Conservation (phyloP, 2,888 invertebrate species). For the Venusia cambrica region DNA sequence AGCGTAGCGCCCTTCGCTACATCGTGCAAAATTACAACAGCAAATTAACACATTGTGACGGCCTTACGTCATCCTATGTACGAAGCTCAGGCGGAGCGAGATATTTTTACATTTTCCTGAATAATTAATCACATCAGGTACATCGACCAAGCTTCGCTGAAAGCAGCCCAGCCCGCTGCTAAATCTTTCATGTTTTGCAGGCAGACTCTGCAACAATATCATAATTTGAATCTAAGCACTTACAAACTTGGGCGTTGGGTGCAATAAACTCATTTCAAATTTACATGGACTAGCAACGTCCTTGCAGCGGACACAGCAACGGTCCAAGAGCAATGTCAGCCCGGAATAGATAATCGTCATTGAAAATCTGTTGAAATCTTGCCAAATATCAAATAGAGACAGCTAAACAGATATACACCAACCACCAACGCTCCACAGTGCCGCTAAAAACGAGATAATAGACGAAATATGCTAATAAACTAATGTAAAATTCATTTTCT, state of each 20-base stretch:
- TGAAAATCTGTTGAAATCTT: constrained; percentile 57
- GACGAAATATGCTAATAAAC: constrained; percentile 41
- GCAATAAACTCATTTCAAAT: constrained; percentile 16
- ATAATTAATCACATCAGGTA: constrained; percentile 18
- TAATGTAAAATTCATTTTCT: constrained; percentile 38
- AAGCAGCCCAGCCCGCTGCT: constrained; percentile 5
- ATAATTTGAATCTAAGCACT: constrained; percentile 7
- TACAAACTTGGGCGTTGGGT: too few relatives aligned
- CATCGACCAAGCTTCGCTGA: constrained; percentile 10
- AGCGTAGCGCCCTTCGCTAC: constrained; percentile 9
- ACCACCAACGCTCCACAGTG: constrained; percentile 39
- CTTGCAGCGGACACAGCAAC: constrained; percentile 29
- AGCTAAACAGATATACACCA: constrained; percentile 51
- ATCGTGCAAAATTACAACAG: constrained; percentile 18
- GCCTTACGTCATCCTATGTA: constrained; percentile 24
- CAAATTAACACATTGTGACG: constrained; percentile 27
- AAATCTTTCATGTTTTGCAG: too few relatives aligned
- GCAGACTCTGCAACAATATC: too few relatives aligned
- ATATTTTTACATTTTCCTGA: constrained; percentile 26
- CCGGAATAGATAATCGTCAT: constrained; percentile 63
- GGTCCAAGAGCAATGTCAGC: constrained; percentile 69
- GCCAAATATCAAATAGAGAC: constrained; percentile 56
- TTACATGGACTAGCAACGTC: constrained; percentile 21
- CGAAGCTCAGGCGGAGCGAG: constrained; percentile 16
- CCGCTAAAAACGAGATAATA: constrained; percentile 37